phyloP scores from a whole-genome alignment of 2,797 vertebrate genomes.

The Alfaro cultratus region DNA sequence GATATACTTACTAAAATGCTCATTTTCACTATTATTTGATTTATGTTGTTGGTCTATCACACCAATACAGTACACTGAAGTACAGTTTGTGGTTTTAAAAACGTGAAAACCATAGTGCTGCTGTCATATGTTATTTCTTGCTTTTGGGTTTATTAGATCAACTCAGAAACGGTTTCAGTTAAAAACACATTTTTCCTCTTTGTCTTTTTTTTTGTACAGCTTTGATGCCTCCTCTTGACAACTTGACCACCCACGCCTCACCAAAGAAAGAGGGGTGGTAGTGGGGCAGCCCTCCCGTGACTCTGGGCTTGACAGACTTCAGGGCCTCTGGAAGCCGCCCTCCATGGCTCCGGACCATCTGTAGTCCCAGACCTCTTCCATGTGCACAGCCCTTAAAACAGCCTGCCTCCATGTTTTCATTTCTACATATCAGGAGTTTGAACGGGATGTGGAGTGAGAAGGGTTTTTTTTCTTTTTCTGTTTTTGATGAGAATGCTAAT shows the following conservation, averaged over 20 bases:
- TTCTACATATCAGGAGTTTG: slow-evolving; percentile 60
- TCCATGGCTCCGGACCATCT: slow-evolving; percentile 46
- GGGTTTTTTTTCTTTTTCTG: not conserved
- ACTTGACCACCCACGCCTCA: slow-evolving; percentile 43
- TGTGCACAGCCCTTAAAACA: slow-evolving; percentile 58
- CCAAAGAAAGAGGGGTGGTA: slow-evolving; percentile 31
- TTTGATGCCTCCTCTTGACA: slow-evolving; percentile 80
- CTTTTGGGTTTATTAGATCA: not conserved
- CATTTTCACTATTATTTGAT: not conserved
- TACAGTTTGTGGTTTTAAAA: not conserved
- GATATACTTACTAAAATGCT: not conserved
- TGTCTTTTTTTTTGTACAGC: slow-evolving; percentile 49
- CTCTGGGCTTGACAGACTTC: slow-evolving; percentile 51
- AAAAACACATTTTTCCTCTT: slow-evolving; percentile 1
- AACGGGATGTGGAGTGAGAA: slow-evolving; percentile 8
- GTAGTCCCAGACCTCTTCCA: slow-evolving; percentile 56
- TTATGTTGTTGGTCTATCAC: not conserved
- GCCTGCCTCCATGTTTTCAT: slow-evolving; percentile 70
- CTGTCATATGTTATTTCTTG: not conserved
- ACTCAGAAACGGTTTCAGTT: not conserved
- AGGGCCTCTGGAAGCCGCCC: slow-evolving; percentile 33
- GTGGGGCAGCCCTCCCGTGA: slow-evolving; percentile 36
- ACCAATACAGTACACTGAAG: not conserved
- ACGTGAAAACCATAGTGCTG: not conserved
- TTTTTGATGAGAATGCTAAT: slow-evolving; percentile 8